Evolutionary conservation across 1,140 invertebrate species (phyloP).

Genomic region (Megathymus violae): DNA sequence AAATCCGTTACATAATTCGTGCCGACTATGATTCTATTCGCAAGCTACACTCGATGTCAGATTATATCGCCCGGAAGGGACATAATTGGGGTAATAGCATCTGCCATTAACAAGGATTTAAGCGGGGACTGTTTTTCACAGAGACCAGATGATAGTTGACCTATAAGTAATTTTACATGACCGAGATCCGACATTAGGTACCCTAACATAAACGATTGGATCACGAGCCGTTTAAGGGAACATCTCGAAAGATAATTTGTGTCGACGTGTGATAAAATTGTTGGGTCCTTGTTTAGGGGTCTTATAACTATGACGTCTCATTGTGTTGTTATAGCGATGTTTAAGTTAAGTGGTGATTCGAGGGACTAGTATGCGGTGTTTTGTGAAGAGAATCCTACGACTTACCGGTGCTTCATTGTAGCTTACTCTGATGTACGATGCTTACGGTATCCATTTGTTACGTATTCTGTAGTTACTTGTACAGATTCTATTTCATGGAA

Average conservation of each 20-base stretch:
- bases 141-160: slow-evolving; percentile 52
- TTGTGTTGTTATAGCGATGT: slow-evolving; percentile 60
- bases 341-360: slow-evolving; percentile 61
- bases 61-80: no score
- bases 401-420: slow-evolving; percentile 25
- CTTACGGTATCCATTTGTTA: slow-evolving; percentile 15
- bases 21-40: no score
- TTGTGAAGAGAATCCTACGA: slow-evolving; percentile 12
- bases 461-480: slow-evolving; percentile 4
- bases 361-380: slow-evolving; percentile 23
- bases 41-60: no score
- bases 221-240: slow-evolving; percentile 56
- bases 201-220: slow-evolving; percentile 64
- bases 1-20: no score
- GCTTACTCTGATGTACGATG: slow-evolving; percentile 9
- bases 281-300: slow-evolving; percentile 55
- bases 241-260: slow-evolving; percentile 61
- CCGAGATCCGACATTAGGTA: slow-evolving; percentile 69
- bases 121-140: slow-evolving; percentile 47
- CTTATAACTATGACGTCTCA: slow-evolving; percentile 41
- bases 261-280: slow-evolving; percentile 65
- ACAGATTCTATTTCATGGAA: slow-evolving; percentile 19
- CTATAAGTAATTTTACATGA: slow-evolving; percentile 64
- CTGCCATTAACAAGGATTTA: slow-evolving; percentile 45
- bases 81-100: slow-evolving; percentile 42